Conservation (phyloP, 1,140 invertebrate species). For the Chironomus tepperi region DNA sequence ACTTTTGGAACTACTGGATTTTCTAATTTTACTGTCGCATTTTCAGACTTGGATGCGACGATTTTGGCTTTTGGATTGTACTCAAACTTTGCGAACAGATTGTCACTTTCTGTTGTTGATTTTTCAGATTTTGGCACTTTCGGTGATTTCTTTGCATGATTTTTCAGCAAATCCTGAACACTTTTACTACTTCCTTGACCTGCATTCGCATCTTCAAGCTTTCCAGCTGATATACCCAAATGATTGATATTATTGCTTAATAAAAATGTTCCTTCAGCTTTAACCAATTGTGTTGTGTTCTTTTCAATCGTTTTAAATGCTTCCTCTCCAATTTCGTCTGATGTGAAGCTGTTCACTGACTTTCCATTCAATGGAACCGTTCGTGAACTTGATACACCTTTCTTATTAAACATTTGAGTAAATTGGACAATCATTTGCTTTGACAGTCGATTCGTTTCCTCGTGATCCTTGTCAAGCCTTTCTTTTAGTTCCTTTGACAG, state of each 20-base stretch:
- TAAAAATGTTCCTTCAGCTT: slow-evolving; percentile 36
- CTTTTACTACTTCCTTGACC: slow-evolving; percentile 49
- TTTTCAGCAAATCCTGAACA: slow-evolving; percentile 52
- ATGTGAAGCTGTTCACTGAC: slow-evolving; percentile 47
- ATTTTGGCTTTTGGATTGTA: too few relatives aligned
- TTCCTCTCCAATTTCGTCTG: slow-evolving; percentile 49
- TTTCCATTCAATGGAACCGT: slow-evolving; percentile 35
- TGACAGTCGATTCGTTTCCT: slow-evolving; percentile 58
- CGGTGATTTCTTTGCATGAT: slow-evolving; percentile 27
- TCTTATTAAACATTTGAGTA: slow-evolving; percentile 48
- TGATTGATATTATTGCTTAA: slow-evolving; percentile 53
- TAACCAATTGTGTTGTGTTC: slow-evolving; percentile 40
- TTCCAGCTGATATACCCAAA: slow-evolving; percentile 66
- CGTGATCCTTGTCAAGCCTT: slow-evolving; percentile 70
- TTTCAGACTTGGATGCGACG: too few relatives aligned
- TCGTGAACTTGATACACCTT: slow-evolving; percentile 51
- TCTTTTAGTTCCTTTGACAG: slow-evolving; percentile 75
- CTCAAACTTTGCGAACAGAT: too few relatives aligned
- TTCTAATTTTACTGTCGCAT: too few relatives aligned
- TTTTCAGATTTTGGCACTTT: not conserved
- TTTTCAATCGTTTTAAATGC: slow-evolving; percentile 52
- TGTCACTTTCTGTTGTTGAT: not conserved
- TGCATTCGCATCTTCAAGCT: slow-evolving; percentile 56
- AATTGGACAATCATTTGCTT: slow-evolving; percentile 55
- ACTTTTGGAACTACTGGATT: too few relatives aligned